Conservation (phyloP, 2,113 vertebrate species). For the Ifrita kowaldi region DNA sequence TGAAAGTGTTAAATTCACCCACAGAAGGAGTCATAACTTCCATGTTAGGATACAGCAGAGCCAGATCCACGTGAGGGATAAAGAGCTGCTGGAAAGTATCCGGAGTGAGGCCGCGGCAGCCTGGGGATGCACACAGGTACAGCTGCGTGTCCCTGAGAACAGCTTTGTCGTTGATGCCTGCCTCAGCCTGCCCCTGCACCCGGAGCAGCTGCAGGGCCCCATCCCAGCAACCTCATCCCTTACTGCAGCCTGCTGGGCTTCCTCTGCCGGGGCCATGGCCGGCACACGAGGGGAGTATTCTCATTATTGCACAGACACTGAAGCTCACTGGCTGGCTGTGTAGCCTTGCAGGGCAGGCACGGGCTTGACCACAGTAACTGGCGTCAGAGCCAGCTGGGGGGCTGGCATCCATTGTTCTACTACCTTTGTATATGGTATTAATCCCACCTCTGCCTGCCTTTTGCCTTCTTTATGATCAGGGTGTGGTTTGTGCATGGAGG, state of each 20-base stretch:
- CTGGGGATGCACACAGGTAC: background rate
- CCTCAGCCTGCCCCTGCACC: background rate
- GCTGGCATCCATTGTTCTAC: background rate
- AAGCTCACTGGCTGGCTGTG: background rate
- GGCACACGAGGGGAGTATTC: too few relatives aligned
- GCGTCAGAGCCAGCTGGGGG: background rate
- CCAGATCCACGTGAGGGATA: background rate
- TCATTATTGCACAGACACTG: background rate
- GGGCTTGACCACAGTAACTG: fast-evolving
- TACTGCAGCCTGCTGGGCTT: fast-evolving
- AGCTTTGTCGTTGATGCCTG: background rate
- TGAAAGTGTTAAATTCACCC: background rate
- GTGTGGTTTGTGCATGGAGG: background rate
- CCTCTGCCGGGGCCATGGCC: background rate
- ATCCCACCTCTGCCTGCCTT: background rate
- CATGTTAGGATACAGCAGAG: background rate
- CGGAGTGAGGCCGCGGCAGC: background rate
- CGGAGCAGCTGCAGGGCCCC: background rate
- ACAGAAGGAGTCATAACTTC: background rate
- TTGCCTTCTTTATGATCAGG: background rate
- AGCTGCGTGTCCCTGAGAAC: fast-evolving
- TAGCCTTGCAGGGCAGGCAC: background rate
- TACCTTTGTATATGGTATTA: background rate
- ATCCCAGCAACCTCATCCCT: background rate
- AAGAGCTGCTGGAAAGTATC: background rate